Conservation (phyloP, 2,888 invertebrate species). For the Chrysolina oricalcia region DNA sequence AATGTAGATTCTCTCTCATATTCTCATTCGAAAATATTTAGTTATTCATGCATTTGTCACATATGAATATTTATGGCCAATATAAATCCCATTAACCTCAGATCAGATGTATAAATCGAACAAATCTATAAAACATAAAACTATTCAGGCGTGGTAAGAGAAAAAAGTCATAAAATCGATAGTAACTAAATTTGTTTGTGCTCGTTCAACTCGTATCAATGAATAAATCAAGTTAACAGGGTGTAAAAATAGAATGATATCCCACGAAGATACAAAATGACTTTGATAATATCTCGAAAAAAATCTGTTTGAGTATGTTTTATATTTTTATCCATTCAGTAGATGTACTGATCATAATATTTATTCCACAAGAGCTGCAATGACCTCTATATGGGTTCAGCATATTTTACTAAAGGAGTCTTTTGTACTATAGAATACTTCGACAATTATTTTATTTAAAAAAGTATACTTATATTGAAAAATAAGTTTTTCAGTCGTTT, state of each 20-base stretch:
- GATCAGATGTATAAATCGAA: constrained; percentile 13
- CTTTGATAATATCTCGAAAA: background rate
- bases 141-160: constrained; percentile 13
- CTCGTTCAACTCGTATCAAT: background rate
- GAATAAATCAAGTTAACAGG: background rate
- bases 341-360: no score
- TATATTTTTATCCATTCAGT: no score
- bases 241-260: background rate
- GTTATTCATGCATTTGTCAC: constrained; percentile 3
- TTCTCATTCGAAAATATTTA: background rate
- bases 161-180: constrained; percentile 19
- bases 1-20: background rate
- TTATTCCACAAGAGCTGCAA: no score
- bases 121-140: constrained; percentile 5
- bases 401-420: no score
- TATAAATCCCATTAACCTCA: constrained; percentile 15
- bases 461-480: no score
- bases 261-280: background rate
- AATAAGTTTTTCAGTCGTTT: no score
- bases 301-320: no score
- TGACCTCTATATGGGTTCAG: no score
- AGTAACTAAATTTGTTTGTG: constrained; percentile 18
- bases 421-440: no score
- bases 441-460: no score
- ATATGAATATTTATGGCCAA: constrained; percentile 10